A percentile compares a stretch with the other conserved stretches of the same genome.
Evolutionary conservation across 2,888 invertebrate species (phyloP).

Genomic region (Diaphora mendica): DNA sequence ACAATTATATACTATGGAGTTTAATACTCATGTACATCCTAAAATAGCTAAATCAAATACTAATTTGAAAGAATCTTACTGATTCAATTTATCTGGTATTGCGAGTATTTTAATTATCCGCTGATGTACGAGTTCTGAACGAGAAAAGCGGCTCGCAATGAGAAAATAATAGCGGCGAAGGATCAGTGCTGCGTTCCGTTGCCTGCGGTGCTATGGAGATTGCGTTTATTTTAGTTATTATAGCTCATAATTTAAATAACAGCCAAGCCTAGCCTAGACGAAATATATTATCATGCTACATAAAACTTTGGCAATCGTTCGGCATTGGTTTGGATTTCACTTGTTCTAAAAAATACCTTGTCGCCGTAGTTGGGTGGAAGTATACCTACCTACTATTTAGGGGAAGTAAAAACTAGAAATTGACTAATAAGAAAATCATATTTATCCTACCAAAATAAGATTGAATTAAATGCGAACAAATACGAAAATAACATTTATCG

Average conservation of each 20-base stretch:
- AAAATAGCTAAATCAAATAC: conserved; percentile 4
- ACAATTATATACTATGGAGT: too few relatives aligned
- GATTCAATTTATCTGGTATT: conserved; percentile 52
- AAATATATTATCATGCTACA: background rate
- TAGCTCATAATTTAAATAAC: conserved; percentile 2
- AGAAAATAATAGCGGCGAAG: conserved; percentile 68
- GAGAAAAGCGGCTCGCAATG: conserved; percentile 68
- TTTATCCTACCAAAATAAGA: too few relatives aligned
- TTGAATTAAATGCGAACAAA: too few relatives aligned
- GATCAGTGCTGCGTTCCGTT: conserved; percentile 62
- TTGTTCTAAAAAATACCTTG: too few relatives aligned
- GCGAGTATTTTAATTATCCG: conserved; percentile 76
- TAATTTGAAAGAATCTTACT: conserved; percentile 8
- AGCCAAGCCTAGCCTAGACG: too few relatives aligned
- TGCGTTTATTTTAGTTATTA: conserved; percentile 7
- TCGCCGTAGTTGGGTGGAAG: too few relatives aligned
- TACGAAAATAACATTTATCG: too few relatives aligned
- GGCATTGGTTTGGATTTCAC: too few relatives aligned
- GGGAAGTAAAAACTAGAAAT: too few relatives aligned
- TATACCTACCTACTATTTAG: too few relatives aligned
- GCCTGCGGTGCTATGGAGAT: conserved; percentile 33
- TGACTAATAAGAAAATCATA: too few relatives aligned
- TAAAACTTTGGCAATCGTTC: background rate
- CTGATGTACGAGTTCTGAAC: conserved; percentile 65
- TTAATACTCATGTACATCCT: too few relatives aligned